Conservation (phyloP, 2,888 invertebrate genomes). For the Epistrophella euchroma region DNA sequence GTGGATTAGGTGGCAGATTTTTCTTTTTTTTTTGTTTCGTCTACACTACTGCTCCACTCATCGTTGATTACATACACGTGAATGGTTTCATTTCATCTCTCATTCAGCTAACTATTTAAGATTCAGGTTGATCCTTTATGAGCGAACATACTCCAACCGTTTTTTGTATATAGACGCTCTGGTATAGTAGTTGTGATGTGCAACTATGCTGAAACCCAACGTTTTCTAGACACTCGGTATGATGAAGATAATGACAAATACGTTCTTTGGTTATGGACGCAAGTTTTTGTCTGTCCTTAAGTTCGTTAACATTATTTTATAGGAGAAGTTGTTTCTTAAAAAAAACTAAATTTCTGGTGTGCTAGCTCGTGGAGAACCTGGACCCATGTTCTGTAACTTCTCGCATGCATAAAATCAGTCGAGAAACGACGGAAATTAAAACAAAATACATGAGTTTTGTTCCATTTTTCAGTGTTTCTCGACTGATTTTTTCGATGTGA, state of each 20-base stretch:
- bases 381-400: no score
- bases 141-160: conserved; percentile 7
- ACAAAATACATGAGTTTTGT: no score
- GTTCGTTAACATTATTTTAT: conserved; percentile 37
- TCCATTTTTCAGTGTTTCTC: no score
- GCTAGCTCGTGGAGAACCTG: no score
- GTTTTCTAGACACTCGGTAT: conserved; percentile 32
- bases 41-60: background rate
- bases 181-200: conserved; percentile 44
- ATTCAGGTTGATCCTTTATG: conserved; percentile 46
- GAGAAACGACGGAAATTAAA: no score
- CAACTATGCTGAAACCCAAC: conserved; percentile 41
- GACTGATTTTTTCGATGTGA: no score
- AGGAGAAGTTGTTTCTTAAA: background rate
- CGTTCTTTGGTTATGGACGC: conserved; percentile 5
- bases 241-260: conserved; percentile 52
- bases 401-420: no score
- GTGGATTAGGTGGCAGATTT: background rate
- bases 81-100: conserved; percentile 25
- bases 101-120: conserved; percentile 5
- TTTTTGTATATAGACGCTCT: conserved; percentile 16
- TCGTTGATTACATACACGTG: conserved; percentile 23
- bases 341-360: no score
- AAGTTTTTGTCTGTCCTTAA: background rate
- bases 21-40: background rate